Evolutionary conservation across 2,113 vertebrate species (phyloP), one percentile per base, ranked within the genome.

Genomic region (Hylia prasina): DNA sequence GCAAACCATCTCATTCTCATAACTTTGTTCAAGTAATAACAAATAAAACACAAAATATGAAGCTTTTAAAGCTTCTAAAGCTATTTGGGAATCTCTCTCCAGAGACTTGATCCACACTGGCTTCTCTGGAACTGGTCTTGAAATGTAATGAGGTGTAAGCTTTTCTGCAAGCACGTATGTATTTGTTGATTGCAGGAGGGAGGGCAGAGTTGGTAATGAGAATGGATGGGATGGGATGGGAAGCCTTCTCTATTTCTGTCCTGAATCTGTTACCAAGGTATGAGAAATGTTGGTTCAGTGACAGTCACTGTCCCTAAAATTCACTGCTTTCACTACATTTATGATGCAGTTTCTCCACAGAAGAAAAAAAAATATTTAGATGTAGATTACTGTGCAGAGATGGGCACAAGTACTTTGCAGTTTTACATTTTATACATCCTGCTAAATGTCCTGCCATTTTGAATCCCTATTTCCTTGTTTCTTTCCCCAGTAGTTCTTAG

Each of bases 1-100:
- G 54, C 61, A 94, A 90, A 95, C 61, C 22, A 72, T 66, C 70
- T 94, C 47, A 81, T 85, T 81, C 91, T 92, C 85, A 68, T 84
- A 94, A 83, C 79, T 95, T 95, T 65, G 50, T 21, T 93, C 44
- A 73, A 87, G 39, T 75, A 42, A 50, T 66, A 40, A 53, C 39
- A 83, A 79, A 72, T 75, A 35, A 4, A 77, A 89, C 27, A 15
- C 25, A 71, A 94, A 83, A 77, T 21, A 75, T 7, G 30, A 87
- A 75, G 50, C 3, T 89, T 81, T 81, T 65, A 76, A 90, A 85
- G 45, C 56, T 93, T 91, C 63, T 31, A 35, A 60, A 73, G 33
- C n/a, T 60, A 9, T 77, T 80, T 61, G 57, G 79, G 20, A n/a
- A 51, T 63, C 15, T 83, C n/a, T 60, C 18, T 82, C 13, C 16